A percentile compares a stretch with the other conserved stretches of the same genome.
Evolutionary conservation across 1,140 invertebrate species (phyloP).

Genomic region (Zaprionus nigranus): DNA sequence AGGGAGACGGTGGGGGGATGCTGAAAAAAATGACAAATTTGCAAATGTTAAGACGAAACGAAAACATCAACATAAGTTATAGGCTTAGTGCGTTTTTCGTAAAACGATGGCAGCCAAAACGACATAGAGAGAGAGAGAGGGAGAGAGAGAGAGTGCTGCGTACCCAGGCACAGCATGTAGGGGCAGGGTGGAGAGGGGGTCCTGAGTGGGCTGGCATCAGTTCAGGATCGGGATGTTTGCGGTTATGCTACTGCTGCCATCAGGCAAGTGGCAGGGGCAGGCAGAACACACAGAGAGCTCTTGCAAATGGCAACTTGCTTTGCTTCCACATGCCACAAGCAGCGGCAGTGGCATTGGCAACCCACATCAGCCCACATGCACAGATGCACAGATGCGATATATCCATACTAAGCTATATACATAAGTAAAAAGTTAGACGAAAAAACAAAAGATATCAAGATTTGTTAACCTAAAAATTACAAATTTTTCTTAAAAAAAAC

Average conservation of each 20-base stretch:
- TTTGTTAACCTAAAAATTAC: neutral
- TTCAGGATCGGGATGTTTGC: conserved; percentile 13
- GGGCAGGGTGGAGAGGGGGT: neutral
- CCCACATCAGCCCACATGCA: too few relatives aligned
- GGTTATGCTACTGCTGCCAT: conserved; percentile 30
- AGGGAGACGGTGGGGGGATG: neutral
- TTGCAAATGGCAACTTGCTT: conserved; percentile 10
- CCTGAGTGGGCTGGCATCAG: neutral
- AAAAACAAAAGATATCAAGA: neutral
- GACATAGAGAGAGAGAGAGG: conserved; percentile 4
- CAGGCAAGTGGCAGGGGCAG: conserved; percentile 12
- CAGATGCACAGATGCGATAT: neutral
- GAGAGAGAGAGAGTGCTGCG: neutral
- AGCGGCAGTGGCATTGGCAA: neutral
- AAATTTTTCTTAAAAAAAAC: too few relatives aligned
- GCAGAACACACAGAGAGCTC: neutral
- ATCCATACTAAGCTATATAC: neutral
- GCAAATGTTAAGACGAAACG: conserved; percentile 82
- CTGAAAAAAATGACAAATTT: conserved; percentile 75
- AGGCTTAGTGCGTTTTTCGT: conserved; percentile 81
- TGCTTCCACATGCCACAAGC: neutral
- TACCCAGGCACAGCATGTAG: too few relatives aligned
- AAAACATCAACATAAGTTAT: conserved; percentile 83
- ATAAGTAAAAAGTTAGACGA: neutral
- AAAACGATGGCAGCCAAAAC: conserved; percentile 45